phyloP scores from a whole-genome alignment of 2,888 invertebrate genomes.

The Lithophane semibrunnea region DNA sequence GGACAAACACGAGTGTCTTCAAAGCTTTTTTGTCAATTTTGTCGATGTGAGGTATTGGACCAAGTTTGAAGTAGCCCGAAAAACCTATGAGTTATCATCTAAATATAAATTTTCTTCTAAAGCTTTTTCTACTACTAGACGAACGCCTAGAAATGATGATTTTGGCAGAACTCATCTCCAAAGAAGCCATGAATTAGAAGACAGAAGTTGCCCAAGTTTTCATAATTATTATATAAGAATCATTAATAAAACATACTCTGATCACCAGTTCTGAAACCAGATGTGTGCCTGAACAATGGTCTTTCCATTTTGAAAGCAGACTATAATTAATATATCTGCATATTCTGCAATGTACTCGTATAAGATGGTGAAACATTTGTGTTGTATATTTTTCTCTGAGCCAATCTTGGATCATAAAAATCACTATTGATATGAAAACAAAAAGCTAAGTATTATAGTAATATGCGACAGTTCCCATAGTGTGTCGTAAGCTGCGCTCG shows the following conservation, averaged over 20 bases:
- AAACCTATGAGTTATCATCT: neutral
- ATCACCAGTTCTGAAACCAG: neutral
- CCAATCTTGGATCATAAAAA: conserved; percentile 26
- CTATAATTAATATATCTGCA: neutral
- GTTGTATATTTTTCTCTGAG: conserved; percentile 8
- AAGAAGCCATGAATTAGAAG: neutral
- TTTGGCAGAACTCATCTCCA: neutral
- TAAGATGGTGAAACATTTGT: conserved; percentile 5
- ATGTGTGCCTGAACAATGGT: neutral
- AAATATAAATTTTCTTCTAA: neutral
- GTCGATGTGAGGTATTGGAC: neutral
- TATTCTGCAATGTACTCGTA: neutral
- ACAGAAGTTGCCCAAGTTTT: too few species aligned
- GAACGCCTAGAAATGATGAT: neutral
- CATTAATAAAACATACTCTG: neutral
- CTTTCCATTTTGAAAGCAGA: neutral
- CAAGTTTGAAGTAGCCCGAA: neutral
- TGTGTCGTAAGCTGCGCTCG: conserved; percentile 54
- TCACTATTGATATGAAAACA: conserved; percentile 24
- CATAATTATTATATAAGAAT: neutral
- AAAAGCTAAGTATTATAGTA: conserved; percentile 32
- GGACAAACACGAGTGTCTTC: too few species aligned
- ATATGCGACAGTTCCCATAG: conserved; percentile 59
- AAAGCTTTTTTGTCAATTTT: too few species aligned
- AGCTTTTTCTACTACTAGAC: too few species aligned